Conservation (phyloP, 2,797 vertebrate species). For the Syndactyla subalaris region DNA sequence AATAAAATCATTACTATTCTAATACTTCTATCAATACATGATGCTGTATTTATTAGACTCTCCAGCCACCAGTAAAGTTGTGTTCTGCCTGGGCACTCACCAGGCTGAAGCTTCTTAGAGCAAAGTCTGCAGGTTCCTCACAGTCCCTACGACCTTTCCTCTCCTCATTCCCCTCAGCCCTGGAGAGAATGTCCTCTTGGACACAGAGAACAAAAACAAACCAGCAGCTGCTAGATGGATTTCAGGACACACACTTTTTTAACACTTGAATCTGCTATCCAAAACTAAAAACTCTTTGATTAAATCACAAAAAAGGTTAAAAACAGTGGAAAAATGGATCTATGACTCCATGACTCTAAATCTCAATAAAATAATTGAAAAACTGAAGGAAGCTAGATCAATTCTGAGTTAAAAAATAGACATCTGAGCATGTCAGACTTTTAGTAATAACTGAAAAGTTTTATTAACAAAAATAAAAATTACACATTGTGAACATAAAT, state of each 20-base stretch:
- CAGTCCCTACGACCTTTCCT: not conserved
- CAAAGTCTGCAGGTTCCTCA: not conserved
- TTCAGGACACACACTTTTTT: not conserved
- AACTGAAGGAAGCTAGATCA: not conserved
- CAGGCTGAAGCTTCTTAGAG: not conserved
- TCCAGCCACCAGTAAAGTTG: not conserved
- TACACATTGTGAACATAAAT: not conserved
- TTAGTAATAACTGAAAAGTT: not conserved
- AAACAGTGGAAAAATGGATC: not conserved
- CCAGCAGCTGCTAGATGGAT: not conserved
- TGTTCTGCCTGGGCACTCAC: not conserved
- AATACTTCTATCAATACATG: not conserved
- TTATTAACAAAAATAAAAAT: not conserved
- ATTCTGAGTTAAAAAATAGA: not conserved
- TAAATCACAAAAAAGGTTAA: not conserved
- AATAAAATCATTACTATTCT: not conserved
- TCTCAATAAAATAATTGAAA: not conserved
- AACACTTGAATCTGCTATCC: not conserved
- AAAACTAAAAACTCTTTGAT: not conserved
- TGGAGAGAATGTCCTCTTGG: accelerated
- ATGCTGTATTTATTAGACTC: not conserved
- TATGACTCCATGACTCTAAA: not conserved
- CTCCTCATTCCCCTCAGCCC: not conserved
- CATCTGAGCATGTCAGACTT: not conserved
- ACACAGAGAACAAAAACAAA: not conserved